Evolutionary conservation across 1,140 invertebrate genomes (phyloP).

Genomic region (Drosophila bifasciata): DNA sequence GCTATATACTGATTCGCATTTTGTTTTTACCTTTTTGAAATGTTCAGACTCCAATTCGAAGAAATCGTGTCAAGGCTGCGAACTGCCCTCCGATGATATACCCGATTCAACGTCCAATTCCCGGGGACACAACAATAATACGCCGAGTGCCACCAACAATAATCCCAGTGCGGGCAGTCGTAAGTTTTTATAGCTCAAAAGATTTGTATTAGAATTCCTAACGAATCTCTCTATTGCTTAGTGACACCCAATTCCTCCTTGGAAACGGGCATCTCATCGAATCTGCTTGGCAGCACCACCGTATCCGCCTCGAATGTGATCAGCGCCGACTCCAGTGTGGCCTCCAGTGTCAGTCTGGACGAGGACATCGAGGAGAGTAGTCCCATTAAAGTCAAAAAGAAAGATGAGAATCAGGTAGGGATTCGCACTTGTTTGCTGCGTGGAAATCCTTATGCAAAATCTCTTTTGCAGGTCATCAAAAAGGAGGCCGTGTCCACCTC

Average conservation of each 20-base stretch:
- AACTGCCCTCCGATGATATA: constrained; percentile 90
- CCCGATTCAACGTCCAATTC: constrained; percentile 88
- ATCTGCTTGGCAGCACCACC: constrained; percentile 78
- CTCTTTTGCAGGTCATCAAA: constrained; percentile 65
- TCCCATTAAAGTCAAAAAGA: constrained; percentile 83
- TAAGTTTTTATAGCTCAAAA: constrained; percentile 42
- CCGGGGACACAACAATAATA: constrained; percentile 90
- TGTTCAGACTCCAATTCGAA: constrained; percentile 85
- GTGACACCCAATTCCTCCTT: constrained; percentile 83
- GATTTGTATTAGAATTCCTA: not conserved
- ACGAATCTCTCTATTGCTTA: constrained; percentile 13
- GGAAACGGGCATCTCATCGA: constrained; percentile 81
- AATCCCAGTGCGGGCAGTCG: constrained; percentile 85
- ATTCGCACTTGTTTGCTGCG: not conserved
- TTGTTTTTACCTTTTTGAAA: constrained; percentile 47
- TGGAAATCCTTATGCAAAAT: not conserved
- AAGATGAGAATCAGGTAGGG: constrained; percentile 76
- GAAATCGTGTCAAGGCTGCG: constrained; percentile 95
- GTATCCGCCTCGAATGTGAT: constrained; percentile 81
- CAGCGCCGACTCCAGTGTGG: constrained; percentile 83
- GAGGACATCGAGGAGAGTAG: constrained; percentile 80
- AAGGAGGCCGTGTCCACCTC: constrained; percentile 82
- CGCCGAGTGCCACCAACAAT: constrained; percentile 90
- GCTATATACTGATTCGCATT: constrained; percentile 57
- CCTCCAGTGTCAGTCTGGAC: constrained; percentile 82